Base-by-base conservation (phyloP, 2,113 vertebrate species). In the Acrocephalus kingi region DNA sequence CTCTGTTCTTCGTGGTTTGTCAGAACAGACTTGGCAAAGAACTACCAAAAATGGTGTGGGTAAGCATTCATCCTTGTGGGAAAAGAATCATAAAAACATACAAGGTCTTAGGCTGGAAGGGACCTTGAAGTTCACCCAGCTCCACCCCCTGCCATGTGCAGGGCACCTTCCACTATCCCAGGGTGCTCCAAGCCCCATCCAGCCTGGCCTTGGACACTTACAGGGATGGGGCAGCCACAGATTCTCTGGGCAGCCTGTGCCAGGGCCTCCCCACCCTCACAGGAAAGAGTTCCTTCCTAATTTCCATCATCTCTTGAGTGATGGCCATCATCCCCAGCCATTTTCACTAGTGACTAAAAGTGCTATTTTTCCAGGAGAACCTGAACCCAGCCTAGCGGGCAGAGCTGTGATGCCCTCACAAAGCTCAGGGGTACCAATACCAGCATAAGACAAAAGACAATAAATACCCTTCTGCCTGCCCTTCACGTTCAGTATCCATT, bases 1-100 rank as follows among this genome's bases (percentile, higher is more conserved):
- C 45, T 68, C 58, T 54, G 10, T 25, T 64, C 63, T 43, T 77
- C 4, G 2, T 1, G 2, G 37, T 4, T 0, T 35, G 3, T 35
- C 73, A 83, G 37, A 90, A 85, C 7, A 88, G 27, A 19, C 12
- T 75, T 76, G 24, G 49, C 37, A 45, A 86, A 81, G 22, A 58
- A 25, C 73, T 46, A 67, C n/a, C 43, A 77, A 37, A 86, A 89
- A 37, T 13, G 10, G 8, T 31, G 37, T 22, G 31, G 43, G 25
- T 22, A 30, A 74, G 9, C 3, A 0, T 3, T 80, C 16, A 49
- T 37, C 43, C 55, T 39, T 13, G 25, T 74, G 39, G 7, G 23
- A 28, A 52, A 56, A 66, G 8, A 37, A 51, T 37, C 18, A 28
- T 0, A 81, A 25, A 80, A 51, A 20, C 27, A 22, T 6, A 23